These are phyloP conservation scores for Carassius auratus DNA, from an alignment of 2,113 vertebrate species.

Conservation along the genomic window DNA sequence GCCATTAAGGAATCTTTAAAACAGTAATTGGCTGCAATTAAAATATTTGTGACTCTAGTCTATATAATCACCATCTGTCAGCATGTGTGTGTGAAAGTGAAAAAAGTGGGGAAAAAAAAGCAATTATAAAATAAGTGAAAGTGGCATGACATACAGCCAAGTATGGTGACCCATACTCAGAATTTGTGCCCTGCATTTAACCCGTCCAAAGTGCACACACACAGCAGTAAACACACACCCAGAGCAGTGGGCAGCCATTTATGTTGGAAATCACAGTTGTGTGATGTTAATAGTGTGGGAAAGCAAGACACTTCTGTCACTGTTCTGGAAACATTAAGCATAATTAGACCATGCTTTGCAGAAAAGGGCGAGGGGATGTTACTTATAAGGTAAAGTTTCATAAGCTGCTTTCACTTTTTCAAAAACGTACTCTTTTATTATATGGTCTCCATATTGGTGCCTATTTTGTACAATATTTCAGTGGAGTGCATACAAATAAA, in stretches of 20 bases:
- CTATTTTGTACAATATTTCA: neutral
- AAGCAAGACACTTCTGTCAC: slow-evolving; percentile 10
- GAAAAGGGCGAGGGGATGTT: too few species aligned
- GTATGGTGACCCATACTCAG: too few species aligned
- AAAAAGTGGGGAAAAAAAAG: too few species aligned
- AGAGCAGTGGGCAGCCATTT: too few species aligned
- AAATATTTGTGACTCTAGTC: neutral
- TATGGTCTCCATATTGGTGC: neutral
- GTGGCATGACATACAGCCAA: too few species aligned
- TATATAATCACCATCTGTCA: neutral
- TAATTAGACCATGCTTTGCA: neutral
- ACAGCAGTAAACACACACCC: too few species aligned
- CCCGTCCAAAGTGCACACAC: too few species aligned
- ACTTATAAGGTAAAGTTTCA: too few species aligned
- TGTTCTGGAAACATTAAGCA: slow-evolving; percentile 9
- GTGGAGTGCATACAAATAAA: neutral
- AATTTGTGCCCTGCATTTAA: too few species aligned
- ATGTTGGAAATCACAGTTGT: too few species aligned
- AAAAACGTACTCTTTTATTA: neutral
- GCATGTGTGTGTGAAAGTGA: neutral
- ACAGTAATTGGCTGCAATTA: neutral
- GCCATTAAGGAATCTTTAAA: neutral
- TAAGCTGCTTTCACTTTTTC: too few species aligned
- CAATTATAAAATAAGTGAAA: too few species aligned
- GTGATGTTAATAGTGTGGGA: neutral